A percentile compares a stretch with the other conserved stretches of the same genome.
phyloP scores from a whole-genome alignment of 2,888 invertebrate species.

The Drosophila robusta region DNA sequence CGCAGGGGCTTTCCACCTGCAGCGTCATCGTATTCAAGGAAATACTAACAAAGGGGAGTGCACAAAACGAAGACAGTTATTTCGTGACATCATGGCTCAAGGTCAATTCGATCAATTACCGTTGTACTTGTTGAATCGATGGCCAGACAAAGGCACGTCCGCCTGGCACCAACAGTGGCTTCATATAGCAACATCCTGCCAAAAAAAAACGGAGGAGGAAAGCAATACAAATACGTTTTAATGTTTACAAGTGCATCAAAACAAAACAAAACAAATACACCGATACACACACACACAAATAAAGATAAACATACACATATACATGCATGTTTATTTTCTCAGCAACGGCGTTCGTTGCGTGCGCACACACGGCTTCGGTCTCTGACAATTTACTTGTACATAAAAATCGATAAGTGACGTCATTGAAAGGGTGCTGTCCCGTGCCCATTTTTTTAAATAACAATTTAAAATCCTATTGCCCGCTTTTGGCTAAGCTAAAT shows the following conservation, averaged over 20 bases:
- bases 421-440: conserved; percentile 57
- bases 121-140: conserved; percentile 93
- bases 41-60: conserved; percentile 87
- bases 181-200: conserved; percentile 97
- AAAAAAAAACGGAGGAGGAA: conserved; percentile 4
- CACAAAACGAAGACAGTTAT: neutral
- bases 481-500: neutral
- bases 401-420: conserved; percentile 81
- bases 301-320: conserved; percentile 1
- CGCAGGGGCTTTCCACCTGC: conserved; percentile 97
- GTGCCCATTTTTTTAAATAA: conserved; percentile 7
- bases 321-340: conserved; percentile 9
- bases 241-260: conserved; percentile 45
- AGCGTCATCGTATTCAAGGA: conserved; percentile 98
- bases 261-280: conserved; percentile 20
- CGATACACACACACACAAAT: conserved; percentile 1
- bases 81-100: conserved; percentile 27
- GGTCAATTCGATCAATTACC: conserved; percentile 85
- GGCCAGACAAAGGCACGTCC: conserved; percentile 99
- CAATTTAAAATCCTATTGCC: neutral
- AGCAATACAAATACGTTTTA: conserved; percentile 1
- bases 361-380: conserved; percentile 57
- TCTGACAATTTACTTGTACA: conserved; percentile 56
- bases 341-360: conserved; percentile 55
- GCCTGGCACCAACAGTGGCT: conserved; percentile 96